Evolutionary conservation across 2,113 vertebrate species (phyloP), one percentile per base, ranked within the genome.

Genomic region (Bos indicus): DNA sequence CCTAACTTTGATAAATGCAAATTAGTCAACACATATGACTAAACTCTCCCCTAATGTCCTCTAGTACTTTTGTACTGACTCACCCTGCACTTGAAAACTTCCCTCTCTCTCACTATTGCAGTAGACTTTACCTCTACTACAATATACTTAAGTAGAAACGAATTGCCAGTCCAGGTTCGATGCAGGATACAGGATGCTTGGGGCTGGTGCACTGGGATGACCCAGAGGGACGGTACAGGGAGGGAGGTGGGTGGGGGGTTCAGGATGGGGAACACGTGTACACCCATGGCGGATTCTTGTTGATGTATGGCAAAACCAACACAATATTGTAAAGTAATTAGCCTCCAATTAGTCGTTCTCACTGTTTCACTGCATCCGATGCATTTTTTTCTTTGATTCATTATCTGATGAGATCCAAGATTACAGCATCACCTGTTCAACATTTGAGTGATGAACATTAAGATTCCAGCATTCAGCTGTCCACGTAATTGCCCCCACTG

Each of bases 131-230:
- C 8, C 36, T 43, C 28, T 57, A 40, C 9, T 56, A 26, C n/a
- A 43, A 43, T 92, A 36, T 9, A 54, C 62, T 83, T 54, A 1
- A 88, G n/a, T 28, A 60, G 59, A 28, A 60, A 30, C 14, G 6
- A 60, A 3, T 60, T 6, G 0, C 12, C 26, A 30, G 59, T 60
- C 59, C 59, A 60, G 59, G 12, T 60, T 30, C 2, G 0, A 30
- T 60, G 59, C 59, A 60, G 12, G 59, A 60, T 60, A 30, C 12
- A 14, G 59, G 26, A 30, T 14, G 59, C 59, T 30, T 60, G 2
- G 59, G 26, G 59, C 59, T 60, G 57, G 57, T 59, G 57, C 57
- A 59, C 57, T 59, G 57, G 57, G 57, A 28, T 28, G 26, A 30
- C 26, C 59, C 59, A 60, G 59, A 60, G 13, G 26, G 26, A 60